Base-by-base conservation (phyloP, 1,140 invertebrate species). In the Homarus americanus region DNA sequence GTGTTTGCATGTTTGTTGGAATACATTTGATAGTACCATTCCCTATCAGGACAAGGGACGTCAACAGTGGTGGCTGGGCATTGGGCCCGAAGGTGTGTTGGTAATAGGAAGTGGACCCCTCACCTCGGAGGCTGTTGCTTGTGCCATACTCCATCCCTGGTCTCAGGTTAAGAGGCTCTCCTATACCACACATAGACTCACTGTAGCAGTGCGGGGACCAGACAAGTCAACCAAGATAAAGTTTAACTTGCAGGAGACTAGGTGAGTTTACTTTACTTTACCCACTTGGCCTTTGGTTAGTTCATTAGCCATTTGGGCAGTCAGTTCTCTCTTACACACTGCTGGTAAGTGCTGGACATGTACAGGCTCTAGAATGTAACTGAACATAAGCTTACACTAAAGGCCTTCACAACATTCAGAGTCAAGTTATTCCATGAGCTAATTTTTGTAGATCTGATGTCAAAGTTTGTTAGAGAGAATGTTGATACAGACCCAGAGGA, bases 41-140 rank as follows among this genome's bases (percentile, higher is more conserved):
- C 66, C 58, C 41, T n/a, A 40, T 44, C 79, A 82, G 78, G 69
- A 89, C 79, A 89, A 89, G 44, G 79, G 79, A 24, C 87, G 87
- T 28, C 78, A 89, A 58, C 87, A 89, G 87, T 89, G 78, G 7
- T 82, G 87, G 79, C 79, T 89, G 63, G 87, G 87, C 41, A 73
- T 89, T 15, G 78, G 87, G n/a, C 63, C 58, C 10, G 79, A 73
- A 7, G 87, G 87, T 34, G n/a, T 89, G 36, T 40, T 89, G 44
- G 78, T 89, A 34, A 0, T 72, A 10, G 63, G 58, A 1, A 32
- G 40, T 36, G 79, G 87, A 44, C 41, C 58, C 34, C 63, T 79
- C 9, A 44, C 78, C 0, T 58, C 66, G 2, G 87, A 89, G 78
- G 4, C 87, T 32, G 17, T 82, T 17, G 32, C 28, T 63, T 10